Evolutionary conservation across 2,888 invertebrate genomes (phyloP).

Genomic region (Stenoptilia bipunctidactyla): DNA sequence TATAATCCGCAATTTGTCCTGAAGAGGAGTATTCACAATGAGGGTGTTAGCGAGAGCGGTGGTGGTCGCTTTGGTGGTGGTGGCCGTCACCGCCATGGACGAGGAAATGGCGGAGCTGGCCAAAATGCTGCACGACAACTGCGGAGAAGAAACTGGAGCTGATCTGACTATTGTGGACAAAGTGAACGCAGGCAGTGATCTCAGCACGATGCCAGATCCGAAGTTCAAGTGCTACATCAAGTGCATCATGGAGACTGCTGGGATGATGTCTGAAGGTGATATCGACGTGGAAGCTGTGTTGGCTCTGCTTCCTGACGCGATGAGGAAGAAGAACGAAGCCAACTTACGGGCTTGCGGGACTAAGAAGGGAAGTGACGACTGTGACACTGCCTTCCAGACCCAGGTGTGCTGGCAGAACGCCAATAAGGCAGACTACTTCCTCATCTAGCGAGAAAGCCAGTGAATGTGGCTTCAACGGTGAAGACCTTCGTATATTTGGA

Average conservation of each 20-base stretch:
- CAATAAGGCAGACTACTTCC: conserved; percentile 41
- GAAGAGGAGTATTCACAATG: background rate
- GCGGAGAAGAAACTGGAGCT: conserved; percentile 43
- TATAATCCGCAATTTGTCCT: conserved; percentile 16
- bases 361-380: conserved; percentile 38
- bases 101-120: conserved; percentile 54
- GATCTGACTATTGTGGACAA: conserved; percentile 34
- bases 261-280: conserved; percentile 45
- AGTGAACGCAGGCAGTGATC: conserved; percentile 42
- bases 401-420: conserved; percentile 54
- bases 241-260: conserved; percentile 58
- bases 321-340: conserved; percentile 29
- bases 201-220: conserved; percentile 29
- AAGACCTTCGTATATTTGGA: no score
- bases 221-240: conserved; percentile 55
- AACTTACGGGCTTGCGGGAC: conserved; percentile 40
- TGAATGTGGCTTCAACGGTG: no score
- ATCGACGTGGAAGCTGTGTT: conserved; percentile 51
- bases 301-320: conserved; percentile 39
- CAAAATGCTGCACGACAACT: conserved; percentile 44
- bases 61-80: conserved; percentile 8
- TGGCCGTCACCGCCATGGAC: conserved; percentile 25
- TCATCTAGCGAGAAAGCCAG: no score
- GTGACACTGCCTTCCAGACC: conserved; percentile 51
- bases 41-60: conserved; percentile 3